These are phyloP conservation scores for Glandiceps talaboti DNA, from an alignment of 53 echinoderm and acorn worm species.

Conservation along the genomic window DNA sequence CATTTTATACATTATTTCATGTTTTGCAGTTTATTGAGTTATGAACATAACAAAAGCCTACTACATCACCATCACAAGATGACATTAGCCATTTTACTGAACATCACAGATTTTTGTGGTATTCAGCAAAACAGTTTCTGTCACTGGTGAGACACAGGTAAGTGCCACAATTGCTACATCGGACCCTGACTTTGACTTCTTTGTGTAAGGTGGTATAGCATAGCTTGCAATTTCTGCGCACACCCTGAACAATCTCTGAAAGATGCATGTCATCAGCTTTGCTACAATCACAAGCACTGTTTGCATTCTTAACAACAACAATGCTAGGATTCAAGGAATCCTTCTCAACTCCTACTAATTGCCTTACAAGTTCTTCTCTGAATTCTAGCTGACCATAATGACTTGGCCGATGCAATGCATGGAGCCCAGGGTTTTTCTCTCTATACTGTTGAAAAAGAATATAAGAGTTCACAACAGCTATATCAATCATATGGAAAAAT, in stretches of 20 bases:
- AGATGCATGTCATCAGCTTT: slow-evolving; percentile 10
- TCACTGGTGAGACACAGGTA: slow-evolving; percentile 12
- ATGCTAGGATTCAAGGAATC: not conserved
- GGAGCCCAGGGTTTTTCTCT: not conserved
- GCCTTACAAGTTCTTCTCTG: slow-evolving; percentile 8
- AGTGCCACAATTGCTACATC: slow-evolving; percentile 2
- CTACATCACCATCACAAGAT: too few relatives aligned
- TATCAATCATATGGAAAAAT: slow-evolving; percentile 7
- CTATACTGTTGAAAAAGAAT: slow-evolving; percentile 13
- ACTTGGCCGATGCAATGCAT: slow-evolving; percentile 3
- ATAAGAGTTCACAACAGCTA: slow-evolving; percentile 12
- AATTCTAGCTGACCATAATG: slow-evolving; percentile 14
- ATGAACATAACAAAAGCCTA: too few relatives aligned
- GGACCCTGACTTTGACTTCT: slow-evolving; percentile 10
- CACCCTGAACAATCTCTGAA: not conserved
- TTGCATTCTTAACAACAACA: too few relatives aligned
- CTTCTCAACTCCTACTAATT: slow-evolving; percentile 1
- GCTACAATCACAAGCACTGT: not conserved
- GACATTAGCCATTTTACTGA: too few relatives aligned
- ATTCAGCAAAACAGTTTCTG: slow-evolving; percentile 5
- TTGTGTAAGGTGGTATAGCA: slow-evolving; percentile 3
- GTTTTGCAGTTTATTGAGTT: too few relatives aligned
- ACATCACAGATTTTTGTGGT: slow-evolving; percentile 1
- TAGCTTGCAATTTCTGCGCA: slow-evolving; percentile 15
- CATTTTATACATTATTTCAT: too few relatives aligned